Evolutionary conservation across 2,888 invertebrate species (phyloP).

Genomic region (Lymantria dispar): DNA sequence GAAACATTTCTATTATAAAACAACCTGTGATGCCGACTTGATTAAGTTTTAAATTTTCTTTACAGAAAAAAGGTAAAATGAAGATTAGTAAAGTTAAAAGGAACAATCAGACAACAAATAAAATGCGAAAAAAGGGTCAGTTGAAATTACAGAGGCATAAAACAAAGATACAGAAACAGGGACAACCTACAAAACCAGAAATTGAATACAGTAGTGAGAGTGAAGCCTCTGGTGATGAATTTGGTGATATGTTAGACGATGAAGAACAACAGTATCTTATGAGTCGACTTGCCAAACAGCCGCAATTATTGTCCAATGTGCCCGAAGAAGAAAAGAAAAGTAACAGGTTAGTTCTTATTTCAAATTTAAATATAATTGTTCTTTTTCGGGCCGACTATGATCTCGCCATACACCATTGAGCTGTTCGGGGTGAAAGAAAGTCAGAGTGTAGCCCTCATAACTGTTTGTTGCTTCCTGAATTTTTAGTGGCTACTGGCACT

Average conservation of each 20-base stretch:
- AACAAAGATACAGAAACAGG: constrained; percentile 59
- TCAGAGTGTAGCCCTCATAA: too few relatives aligned
- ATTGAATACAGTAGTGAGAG: constrained; percentile 70
- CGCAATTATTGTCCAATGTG: constrained; percentile 62
- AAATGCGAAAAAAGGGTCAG: constrained; percentile 80
- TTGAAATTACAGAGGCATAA: constrained; percentile 72
- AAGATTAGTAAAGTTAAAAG: constrained; percentile 81
- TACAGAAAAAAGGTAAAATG: constrained; percentile 76
- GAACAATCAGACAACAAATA: constrained; percentile 82
- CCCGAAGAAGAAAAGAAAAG: constrained; percentile 55
- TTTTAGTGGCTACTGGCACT: too few relatives aligned
- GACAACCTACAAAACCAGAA: constrained; percentile 47
- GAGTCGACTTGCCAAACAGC: constrained; percentile 65
- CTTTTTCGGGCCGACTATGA: too few relatives aligned
- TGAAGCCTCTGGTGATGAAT: constrained; percentile 77
- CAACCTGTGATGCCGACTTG: background rate
- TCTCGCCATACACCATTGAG: too few relatives aligned
- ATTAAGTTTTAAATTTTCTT: constrained; percentile 15
- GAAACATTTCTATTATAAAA: constrained; percentile 14
- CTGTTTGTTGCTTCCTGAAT: too few relatives aligned
- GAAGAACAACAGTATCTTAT: constrained; percentile 80
- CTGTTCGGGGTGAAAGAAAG: too few relatives aligned
- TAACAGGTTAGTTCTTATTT: constrained; percentile 36
- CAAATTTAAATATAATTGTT: too few relatives aligned
- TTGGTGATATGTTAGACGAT: constrained; percentile 82